Conservation (phyloP, 2,113 vertebrate genomes). For the Lepidothrix coronata region DNA sequence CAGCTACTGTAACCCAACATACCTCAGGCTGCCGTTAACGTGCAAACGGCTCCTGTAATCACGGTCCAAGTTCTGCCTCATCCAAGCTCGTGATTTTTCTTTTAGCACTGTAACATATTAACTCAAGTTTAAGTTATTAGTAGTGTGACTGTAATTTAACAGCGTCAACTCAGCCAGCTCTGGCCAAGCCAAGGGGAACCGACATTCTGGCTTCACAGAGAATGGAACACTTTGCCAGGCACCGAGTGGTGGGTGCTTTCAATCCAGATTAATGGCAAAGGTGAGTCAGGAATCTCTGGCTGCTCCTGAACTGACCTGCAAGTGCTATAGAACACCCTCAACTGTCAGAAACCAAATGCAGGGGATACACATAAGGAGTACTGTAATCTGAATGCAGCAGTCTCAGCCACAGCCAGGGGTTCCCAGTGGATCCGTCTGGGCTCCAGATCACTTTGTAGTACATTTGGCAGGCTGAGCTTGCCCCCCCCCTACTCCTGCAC, state of each 20-base stretch:
- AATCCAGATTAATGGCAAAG: neutral
- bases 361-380: fast-evolving
- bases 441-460: fast-evolving
- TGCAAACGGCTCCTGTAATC: neutral
- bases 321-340: neutral
- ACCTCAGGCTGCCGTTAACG: neutral
- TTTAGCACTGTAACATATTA: constrained; percentile 33
- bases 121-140: constrained; percentile 59
- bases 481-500: neutral
- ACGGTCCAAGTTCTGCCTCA: neutral
- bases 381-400: neutral
- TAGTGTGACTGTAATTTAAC: neutral
- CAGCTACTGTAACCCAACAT: neutral
- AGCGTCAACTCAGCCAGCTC: neutral
- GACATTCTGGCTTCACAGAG: neutral
- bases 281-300: neutral
- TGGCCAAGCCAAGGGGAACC: fast-evolving
- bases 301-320: neutral
- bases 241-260: neutral
- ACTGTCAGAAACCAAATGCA: fast-evolving
- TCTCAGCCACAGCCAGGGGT: fast-evolving
- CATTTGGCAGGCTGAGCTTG: neutral
- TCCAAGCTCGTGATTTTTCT: neutral
- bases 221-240: fast-evolving
- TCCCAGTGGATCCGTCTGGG: neutral